These are phyloP conservation scores for Gasterosteus aculeatus DNA, from an alignment of 2,113 vertebrate genomes.

Conservation along the genomic window DNA sequence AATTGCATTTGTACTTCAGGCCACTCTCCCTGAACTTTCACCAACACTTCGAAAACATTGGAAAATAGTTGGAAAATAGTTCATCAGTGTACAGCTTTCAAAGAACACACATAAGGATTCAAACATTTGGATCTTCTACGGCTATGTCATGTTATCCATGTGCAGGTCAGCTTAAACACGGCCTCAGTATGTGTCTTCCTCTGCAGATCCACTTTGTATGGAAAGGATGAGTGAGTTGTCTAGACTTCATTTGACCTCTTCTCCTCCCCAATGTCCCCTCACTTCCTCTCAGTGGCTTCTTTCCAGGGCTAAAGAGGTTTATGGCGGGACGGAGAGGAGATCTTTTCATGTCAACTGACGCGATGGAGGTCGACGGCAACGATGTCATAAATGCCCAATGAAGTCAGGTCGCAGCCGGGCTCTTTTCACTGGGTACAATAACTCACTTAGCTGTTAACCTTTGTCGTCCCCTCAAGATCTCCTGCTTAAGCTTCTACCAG, in stretches of 20 bases:
- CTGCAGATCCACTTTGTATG: background rate
- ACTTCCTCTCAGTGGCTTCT: slow-evolving; percentile 19
- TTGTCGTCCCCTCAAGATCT: slow-evolving; percentile 25
- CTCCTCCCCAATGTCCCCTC: slow-evolving; percentile 27
- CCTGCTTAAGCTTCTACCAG: slow-evolving; percentile 36
- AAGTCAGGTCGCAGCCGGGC: slow-evolving; percentile 29
- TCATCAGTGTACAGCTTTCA: background rate
- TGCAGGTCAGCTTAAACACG: background rate
- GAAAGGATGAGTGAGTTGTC: slow-evolving; percentile 12
- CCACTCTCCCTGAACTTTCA: background rate
- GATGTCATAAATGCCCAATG: slow-evolving; percentile 46
- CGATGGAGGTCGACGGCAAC: slow-evolving; percentile 32
- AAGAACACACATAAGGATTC: background rate
- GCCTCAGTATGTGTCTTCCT: background rate
- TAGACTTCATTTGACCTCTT: slow-evolving; percentile 36
- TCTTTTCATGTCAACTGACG: slow-evolving; percentile 31
- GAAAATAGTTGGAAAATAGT: background rate
- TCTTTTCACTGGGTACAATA: slow-evolving; percentile 21
- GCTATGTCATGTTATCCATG: background rate
- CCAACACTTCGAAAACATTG: slow-evolving; percentile 10
- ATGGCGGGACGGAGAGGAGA: slow-evolving; percentile 27
- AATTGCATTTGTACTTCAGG: background rate
- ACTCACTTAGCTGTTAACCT: slow-evolving; percentile 25
- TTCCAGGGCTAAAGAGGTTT: slow-evolving; percentile 38
- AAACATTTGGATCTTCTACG: background rate